Base-by-base conservation (phyloP, 2,888 invertebrate genomes). In the Melipona bicolor region DNA sequence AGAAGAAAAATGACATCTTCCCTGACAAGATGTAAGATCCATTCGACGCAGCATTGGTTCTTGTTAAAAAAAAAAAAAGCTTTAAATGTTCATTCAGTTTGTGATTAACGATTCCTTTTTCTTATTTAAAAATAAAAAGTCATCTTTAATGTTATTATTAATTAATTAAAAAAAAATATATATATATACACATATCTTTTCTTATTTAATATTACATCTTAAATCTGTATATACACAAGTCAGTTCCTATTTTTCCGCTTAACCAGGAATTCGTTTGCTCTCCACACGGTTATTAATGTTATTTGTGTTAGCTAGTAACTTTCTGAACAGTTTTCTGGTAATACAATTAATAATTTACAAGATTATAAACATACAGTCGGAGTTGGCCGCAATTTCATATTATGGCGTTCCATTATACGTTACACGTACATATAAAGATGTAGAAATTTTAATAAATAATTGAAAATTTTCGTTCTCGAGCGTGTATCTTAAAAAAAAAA, bases 171-270 rank as follows among this genome's bases (percentile, higher is more conserved):
- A 36, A 36, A 36, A 36, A 9, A 36, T 86, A 90, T 90, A 36
- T 1, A 36, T 36, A 36, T 36, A 36, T 36, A 36, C 90, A 32
- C 32, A 4, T 24, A 24, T 50, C 78, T 87, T 84, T 72, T 79
- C 90, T 84, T 84, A 85, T 91, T 91, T 89, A 92, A 91, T 90
- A 91, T 92, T 92, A 92, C 89, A 86, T 83, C 92, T 93, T 93
- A 93, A 90, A 50, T 86, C 91, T 91, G 90, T 93, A 93, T 93
- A 81, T 93, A 82, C 93, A 93, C 93, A 93, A 91, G 84, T 93
- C 91, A 92, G 90, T 92, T 91, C 43, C 91, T 91, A 90, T 75
- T 67, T 86, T 86, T 78, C 86, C 85, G 77, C 62, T 82, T 67
- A 56, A 36, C 56, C 61, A 80, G 70, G 80, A 78, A 86, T 69